Conservation (phyloP, 1,140 invertebrate species). For the Drosophila obscura region DNA sequence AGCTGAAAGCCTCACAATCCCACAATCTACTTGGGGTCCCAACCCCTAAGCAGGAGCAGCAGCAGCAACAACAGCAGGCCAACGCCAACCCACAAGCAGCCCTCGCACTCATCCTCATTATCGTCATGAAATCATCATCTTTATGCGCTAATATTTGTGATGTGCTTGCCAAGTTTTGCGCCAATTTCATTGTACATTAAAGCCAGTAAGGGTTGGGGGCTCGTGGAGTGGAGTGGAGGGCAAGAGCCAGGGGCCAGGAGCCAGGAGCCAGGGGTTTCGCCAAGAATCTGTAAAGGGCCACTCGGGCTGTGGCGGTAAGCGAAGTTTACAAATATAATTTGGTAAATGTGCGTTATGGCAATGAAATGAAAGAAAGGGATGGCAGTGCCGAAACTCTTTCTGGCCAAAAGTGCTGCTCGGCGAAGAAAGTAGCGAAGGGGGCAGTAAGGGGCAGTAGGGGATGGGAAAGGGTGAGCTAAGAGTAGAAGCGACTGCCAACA, state of each 20-base stretch:
- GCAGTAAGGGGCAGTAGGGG: not conserved
- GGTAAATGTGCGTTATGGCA: constrained; percentile 78
- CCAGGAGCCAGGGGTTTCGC: constrained; percentile 1
- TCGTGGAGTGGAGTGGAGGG: not conserved
- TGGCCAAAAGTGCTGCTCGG: constrained; percentile 36
- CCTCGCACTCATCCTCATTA: constrained; percentile 61
- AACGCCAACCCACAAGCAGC: constrained; percentile 22
- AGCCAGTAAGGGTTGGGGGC: constrained; percentile 29
- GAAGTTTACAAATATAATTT: constrained; percentile 81
- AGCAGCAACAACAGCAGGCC: not conserved
- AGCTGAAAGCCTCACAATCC: constrained; percentile 28
- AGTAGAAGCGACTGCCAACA: constrained; percentile 58
- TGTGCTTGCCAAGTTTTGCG: constrained; percentile 75
- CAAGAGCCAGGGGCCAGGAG: too few relatives aligned
- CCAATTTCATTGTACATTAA: constrained; percentile 80
- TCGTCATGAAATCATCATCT: constrained; percentile 80
- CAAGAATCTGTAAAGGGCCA: constrained; percentile 22
- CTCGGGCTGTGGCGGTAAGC: constrained; percentile 37
- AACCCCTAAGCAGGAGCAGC: not conserved
- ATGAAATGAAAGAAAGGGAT: constrained; percentile 59
- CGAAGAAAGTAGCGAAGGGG: constrained; percentile 8
- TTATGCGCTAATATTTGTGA: constrained; percentile 80
- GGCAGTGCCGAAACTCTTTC: constrained; percentile 54
- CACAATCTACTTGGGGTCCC: constrained; percentile 1
- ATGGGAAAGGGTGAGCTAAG: not conserved